Evolutionary conservation across 2,888 invertebrate species (phyloP).

Genomic region (Nasonovia ribisnigri): DNA sequence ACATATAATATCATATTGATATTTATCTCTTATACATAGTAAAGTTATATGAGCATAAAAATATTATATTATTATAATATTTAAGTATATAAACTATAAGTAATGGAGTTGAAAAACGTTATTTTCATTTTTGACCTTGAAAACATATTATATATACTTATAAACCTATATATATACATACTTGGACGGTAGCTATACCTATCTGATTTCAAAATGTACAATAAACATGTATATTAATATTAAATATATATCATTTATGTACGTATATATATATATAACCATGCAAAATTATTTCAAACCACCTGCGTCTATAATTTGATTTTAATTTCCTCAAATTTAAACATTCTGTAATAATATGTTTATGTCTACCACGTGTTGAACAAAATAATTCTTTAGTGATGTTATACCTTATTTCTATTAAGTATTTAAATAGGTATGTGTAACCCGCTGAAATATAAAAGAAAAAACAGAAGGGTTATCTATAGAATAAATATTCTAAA

Average conservation of each 20-base stretch:
- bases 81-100: background rate
- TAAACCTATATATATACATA: background rate
- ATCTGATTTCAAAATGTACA: background rate
- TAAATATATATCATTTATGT: background rate
- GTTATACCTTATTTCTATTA: background rate
- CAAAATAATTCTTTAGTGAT: background rate
- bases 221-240: background rate
- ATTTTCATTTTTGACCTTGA: background rate
- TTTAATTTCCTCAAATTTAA: background rate
- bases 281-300: background rate
- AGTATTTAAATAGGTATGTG: too few relatives aligned
- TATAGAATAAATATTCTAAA: background rate
- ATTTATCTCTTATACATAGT: too few relatives aligned
- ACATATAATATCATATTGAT: too few relatives aligned
- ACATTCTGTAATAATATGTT: background rate
- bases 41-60: too few relatives aligned
- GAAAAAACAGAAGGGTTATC: background rate
- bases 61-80: too few relatives aligned
- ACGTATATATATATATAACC: background rate
- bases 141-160: background rate
- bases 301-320: background rate
- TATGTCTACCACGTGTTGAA: slow-evolving; percentile 8
- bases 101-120: background rate
- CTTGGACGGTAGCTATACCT: background rate
- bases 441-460: background rate